Evolutionary conservation across 2,113 vertebrate genomes (phyloP).

Genomic region (Dromiciops gliroides): DNA sequence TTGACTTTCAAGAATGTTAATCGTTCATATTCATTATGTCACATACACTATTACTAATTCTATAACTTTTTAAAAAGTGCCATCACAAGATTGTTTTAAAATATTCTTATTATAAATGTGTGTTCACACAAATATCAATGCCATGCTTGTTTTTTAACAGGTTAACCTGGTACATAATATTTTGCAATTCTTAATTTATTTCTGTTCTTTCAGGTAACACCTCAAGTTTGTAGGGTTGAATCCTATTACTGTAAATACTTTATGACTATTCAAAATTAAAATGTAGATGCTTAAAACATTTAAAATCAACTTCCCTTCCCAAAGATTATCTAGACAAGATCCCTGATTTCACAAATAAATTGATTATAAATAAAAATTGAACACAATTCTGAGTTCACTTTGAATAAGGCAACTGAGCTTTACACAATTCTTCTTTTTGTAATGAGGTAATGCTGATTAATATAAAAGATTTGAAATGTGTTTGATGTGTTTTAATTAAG

Average conservation of each 20-base stretch:
- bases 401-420: not conserved
- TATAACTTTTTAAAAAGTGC: slow-evolving; percentile 13
- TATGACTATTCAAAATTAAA: slow-evolving; percentile 19
- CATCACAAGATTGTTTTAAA: slow-evolving; percentile 19
- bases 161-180: slow-evolving; percentile 33
- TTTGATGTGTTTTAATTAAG: not conserved
- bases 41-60: not conserved
- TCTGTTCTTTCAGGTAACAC: slow-evolving; percentile 27
- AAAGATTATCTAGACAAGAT: not conserved
- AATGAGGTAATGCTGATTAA: not conserved
- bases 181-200: slow-evolving; percentile 41
- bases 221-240: slow-evolving; percentile 51
- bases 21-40: not conserved
- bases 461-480: not conserved
- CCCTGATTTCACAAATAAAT: not conserved
- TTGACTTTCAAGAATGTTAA: not conserved
- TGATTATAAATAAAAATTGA: slow-evolving; percentile 46
- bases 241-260: slow-evolving; percentile 51
- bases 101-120: slow-evolving; percentile 25
- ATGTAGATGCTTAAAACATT: not conserved
- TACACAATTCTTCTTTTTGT: not conserved
- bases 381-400: not conserved
- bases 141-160: slow-evolving; percentile 46
- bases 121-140: slow-evolving; percentile 40
- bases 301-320: slow-evolving; percentile 20